phyloP scores from a whole-genome alignment of 2,113 vertebrate species.

The Halichoerus grypus region DNA sequence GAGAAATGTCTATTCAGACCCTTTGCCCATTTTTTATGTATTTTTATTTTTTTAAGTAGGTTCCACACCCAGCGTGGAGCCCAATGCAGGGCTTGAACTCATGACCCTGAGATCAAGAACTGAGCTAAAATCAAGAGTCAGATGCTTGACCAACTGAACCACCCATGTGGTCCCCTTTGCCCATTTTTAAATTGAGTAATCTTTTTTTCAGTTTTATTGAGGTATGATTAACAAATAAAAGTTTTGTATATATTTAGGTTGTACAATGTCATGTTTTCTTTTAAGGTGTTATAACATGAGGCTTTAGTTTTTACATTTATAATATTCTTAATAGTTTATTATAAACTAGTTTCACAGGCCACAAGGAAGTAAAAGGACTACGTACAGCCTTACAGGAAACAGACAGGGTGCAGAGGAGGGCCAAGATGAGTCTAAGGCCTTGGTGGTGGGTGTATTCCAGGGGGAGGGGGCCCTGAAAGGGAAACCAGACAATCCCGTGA shows the following conservation, averaged over 20 bases:
- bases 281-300: not conserved
- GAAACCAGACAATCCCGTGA: constrained; percentile 69
- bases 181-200: not conserved
- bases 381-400: constrained; percentile 73
- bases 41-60: not conserved
- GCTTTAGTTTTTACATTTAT: not conserved
- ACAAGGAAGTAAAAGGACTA: constrained; percentile 30
- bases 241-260: not conserved
- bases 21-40: not conserved
- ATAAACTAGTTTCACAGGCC: constrained; percentile 72
- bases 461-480: constrained; percentile 93
- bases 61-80: not conserved
- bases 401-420: constrained; percentile 73
- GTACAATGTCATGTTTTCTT: not conserved
- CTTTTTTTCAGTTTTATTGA: not conserved
- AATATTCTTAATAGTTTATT: constrained; percentile 51
- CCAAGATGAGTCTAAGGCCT: not conserved
- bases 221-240: not conserved
- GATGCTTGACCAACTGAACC: not conserved
- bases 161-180: not conserved
- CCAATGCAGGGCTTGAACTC: not conserved
- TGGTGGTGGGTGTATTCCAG: not conserved
- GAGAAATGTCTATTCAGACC: not conserved
- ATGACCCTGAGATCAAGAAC: not conserved
- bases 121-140: not conserved